A percentile compares a stretch with the other conserved stretches of the same genome.
These are phyloP conservation scores for Chrysodeixis includens DNA, from an alignment of 2,888 invertebrate genomes.

Conservation along the genomic window DNA sequence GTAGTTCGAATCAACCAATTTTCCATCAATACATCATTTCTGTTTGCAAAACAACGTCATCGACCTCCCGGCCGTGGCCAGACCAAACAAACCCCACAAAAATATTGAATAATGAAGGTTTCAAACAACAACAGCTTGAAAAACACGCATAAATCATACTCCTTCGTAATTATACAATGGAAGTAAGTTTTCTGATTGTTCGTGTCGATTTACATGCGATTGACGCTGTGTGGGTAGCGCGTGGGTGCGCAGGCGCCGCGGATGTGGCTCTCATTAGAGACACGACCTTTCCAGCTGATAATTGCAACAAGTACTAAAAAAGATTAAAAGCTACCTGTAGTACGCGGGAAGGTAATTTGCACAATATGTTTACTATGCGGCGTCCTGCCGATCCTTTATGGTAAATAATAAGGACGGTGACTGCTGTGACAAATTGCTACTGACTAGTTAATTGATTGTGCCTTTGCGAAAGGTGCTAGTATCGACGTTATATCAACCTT, in stretches of 20 bases:
- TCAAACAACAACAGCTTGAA: constrained; percentile 62
- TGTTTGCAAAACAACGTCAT: constrained; percentile 46
- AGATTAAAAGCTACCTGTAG: constrained; percentile 37
- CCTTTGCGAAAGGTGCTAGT: constrained; percentile 25
- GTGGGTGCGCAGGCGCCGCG: constrained; percentile 75
- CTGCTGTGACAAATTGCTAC: constrained; percentile 34
- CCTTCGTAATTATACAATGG: constrained; percentile 73
- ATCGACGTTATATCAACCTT: constrained; percentile 11
- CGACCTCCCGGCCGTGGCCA: constrained; percentile 35
- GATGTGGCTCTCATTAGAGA: constrained; percentile 51
- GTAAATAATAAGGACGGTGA: constrained; percentile 29
- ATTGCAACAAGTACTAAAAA: constrained; percentile 62
- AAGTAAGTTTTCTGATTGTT: constrained; percentile 47
- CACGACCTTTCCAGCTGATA: constrained; percentile 76
- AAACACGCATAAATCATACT: constrained; percentile 77
- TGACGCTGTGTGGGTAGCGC: constrained; percentile 61
- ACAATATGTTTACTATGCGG: constrained; percentile 32
- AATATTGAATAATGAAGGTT: constrained; percentile 45
- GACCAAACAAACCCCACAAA: constrained; percentile 41
- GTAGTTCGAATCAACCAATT: constrained; percentile 6
- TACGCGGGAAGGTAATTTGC: constrained; percentile 31
- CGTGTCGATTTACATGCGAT: constrained; percentile 71
- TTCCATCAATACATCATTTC: constrained; percentile 29
- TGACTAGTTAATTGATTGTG: constrained; percentile 32
- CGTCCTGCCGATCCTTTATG: constrained; percentile 34